Evolutionary conservation across 2,797 vertebrate species (phyloP).

Genomic region (Cuculus canorus): DNA sequence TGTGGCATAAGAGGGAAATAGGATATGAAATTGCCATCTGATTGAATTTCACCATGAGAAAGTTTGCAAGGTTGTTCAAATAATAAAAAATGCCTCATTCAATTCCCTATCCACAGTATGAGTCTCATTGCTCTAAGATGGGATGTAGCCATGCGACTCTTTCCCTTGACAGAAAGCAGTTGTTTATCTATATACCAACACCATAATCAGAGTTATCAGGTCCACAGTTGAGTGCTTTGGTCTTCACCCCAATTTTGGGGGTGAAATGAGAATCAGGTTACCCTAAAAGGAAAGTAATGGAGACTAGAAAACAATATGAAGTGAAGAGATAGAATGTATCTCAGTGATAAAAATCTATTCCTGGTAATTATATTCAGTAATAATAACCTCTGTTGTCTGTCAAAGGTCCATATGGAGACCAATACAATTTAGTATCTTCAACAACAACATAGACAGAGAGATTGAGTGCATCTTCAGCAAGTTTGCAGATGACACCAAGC

Average conservation of each 20-base stretch:
- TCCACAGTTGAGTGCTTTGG: neutral
- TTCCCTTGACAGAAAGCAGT: neutral
- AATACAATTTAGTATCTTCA: neutral
- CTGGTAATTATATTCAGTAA: slow-evolving; percentile 43
- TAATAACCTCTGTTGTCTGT: neutral
- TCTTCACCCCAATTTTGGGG: neutral
- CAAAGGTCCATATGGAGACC: neutral
- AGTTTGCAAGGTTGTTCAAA: neutral
- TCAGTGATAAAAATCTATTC: slow-evolving; percentile 50
- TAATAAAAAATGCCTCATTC: neutral
- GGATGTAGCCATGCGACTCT: neutral
- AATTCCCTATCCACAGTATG: neutral
- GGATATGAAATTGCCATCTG: neutral
- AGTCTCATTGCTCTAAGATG: neutral
- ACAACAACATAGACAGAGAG: neutral
- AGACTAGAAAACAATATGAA: slow-evolving; percentile 30
- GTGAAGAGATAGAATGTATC: neutral
- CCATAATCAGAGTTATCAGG: neutral
- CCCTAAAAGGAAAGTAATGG: neutral
- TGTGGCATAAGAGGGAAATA: neutral
- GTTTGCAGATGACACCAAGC: neutral
- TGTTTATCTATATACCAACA: neutral
- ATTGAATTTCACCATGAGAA: neutral
- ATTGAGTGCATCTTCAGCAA: neutral
- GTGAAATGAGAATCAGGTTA: neutral